Evolutionary conservation across 2,888 invertebrate species (phyloP).

Genomic region (Eristalis arbustorum): DNA sequence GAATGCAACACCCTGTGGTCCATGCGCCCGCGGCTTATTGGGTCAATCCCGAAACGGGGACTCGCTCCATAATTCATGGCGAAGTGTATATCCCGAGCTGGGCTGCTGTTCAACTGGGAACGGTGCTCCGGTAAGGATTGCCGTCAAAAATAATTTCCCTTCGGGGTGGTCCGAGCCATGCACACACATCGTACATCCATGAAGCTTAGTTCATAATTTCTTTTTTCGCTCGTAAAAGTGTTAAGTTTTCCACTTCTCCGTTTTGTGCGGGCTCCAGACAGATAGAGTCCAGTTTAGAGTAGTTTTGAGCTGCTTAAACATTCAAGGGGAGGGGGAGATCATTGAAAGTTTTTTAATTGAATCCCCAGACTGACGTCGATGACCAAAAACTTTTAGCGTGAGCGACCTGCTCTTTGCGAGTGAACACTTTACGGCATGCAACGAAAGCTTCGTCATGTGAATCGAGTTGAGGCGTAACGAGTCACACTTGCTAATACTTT

Average conservation of each 20-base stretch:
- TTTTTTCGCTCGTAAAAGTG: neutral
- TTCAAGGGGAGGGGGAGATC: neutral
- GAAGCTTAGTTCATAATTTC: neutral
- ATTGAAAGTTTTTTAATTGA: neutral
- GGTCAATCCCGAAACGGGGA: constrained; percentile 30
- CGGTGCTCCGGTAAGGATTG: too few relatives aligned
- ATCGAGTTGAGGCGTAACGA: neutral
- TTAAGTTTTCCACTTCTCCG: neutral
- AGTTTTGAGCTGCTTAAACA: neutral
- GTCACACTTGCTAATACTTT: neutral
- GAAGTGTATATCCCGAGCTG: neutral
- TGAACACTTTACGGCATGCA: too few relatives aligned
- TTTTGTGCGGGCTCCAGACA: neutral
- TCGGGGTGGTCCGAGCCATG: neutral
- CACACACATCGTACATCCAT: too few relatives aligned
- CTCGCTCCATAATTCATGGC: constrained; percentile 11
- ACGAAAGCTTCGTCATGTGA: neutral
- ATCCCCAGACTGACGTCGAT: neutral
- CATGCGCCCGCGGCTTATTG: constrained; percentile 2
- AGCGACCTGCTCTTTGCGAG: neutral
- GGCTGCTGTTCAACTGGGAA: neutral
- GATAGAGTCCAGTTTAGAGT: neutral
- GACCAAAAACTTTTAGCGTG: neutral
- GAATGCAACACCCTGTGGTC: neutral
- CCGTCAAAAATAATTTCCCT: neutral